These are phyloP conservation scores for Callinectes sapidus DNA, from an alignment of 2,888 invertebrate genomes.

Conservation along the genomic window DNA sequence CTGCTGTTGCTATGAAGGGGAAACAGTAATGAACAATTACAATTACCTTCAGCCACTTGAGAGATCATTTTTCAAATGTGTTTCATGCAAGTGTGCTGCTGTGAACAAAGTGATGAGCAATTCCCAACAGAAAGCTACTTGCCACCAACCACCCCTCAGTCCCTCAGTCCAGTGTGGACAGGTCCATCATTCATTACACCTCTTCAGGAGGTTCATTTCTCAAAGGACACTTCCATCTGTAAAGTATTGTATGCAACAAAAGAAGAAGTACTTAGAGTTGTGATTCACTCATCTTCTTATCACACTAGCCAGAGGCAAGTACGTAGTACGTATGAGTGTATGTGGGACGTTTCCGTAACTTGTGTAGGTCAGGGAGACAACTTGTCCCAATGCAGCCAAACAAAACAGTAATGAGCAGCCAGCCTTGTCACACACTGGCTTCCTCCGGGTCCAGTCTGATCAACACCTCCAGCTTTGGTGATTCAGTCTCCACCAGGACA, in stretches of 20 bases:
- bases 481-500: background rate
- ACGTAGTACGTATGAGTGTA: background rate
- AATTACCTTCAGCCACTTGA: too few species aligned
- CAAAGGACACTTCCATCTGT: too few species aligned
- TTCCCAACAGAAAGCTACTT: too few species aligned
- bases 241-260: background rate
- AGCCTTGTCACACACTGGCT: background rate
- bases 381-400: background rate
- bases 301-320: background rate
- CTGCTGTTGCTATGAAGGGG: too few species aligned
- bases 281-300: background rate
- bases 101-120: too few species aligned
- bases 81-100: too few species aligned
- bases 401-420: background rate
- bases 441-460: slow-evolving; percentile 14
- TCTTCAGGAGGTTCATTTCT: too few species aligned
- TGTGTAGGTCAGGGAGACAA: background rate
- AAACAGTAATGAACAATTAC: too few species aligned
- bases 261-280: background rate
- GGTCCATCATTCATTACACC: too few species aligned
- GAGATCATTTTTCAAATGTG: too few species aligned
- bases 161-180: too few species aligned
- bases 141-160: too few species aligned
- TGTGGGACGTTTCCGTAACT: background rate
- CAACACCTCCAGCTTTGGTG: background rate